Conservation (phyloP, 2,888 invertebrate species). For the Disparrhopalites patrizii region DNA sequence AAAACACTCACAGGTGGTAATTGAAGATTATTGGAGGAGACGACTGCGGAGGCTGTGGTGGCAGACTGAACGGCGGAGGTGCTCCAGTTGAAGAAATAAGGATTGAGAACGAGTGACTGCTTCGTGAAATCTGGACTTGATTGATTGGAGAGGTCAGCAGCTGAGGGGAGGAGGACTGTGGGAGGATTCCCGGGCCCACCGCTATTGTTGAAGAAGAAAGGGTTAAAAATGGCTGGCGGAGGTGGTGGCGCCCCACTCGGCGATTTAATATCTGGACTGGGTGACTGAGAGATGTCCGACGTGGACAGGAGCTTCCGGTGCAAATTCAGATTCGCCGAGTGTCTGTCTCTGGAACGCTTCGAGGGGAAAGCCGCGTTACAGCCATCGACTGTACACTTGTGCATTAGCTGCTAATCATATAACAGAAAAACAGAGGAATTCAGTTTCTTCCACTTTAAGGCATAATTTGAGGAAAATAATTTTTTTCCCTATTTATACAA, state of each 20-base stretch:
- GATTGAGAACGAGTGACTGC: slow-evolving; percentile 37
- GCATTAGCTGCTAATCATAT: slow-evolving; percentile 64
- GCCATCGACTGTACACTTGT: slow-evolving; percentile 89
- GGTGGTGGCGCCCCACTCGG: background rate
- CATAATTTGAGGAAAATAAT: too few relatives aligned
- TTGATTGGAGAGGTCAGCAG: slow-evolving; percentile 18
- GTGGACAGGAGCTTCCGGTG: slow-evolving; percentile 78
- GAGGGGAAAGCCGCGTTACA: slow-evolving; percentile 94
- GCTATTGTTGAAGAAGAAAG: slow-evolving; percentile 47
- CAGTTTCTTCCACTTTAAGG: too few relatives aligned
- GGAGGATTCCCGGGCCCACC: slow-evolving; percentile 13
- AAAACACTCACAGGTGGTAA: slow-evolving; percentile 18
- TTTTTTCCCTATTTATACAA: too few relatives aligned
- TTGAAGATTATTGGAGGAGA: slow-evolving; percentile 12
- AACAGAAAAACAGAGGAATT: slow-evolving; percentile 3
- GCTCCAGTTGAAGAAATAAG: slow-evolving; percentile 48
- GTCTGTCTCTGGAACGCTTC: slow-evolving; percentile 84
- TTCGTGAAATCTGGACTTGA: slow-evolving; percentile 28
- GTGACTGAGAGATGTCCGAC: slow-evolving; percentile 32
- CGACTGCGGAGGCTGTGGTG: slow-evolving; percentile 13
- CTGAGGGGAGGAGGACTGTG: slow-evolving; percentile 15
- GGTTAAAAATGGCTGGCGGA: slow-evolving; percentile 40
- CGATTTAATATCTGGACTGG: slow-evolving; percentile 27
- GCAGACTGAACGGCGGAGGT: slow-evolving; percentile 25
- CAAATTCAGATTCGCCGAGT: slow-evolving; percentile 84